Base-by-base conservation (phyloP, 2,113 vertebrate species). In the Nesogale talazaci region DNA sequence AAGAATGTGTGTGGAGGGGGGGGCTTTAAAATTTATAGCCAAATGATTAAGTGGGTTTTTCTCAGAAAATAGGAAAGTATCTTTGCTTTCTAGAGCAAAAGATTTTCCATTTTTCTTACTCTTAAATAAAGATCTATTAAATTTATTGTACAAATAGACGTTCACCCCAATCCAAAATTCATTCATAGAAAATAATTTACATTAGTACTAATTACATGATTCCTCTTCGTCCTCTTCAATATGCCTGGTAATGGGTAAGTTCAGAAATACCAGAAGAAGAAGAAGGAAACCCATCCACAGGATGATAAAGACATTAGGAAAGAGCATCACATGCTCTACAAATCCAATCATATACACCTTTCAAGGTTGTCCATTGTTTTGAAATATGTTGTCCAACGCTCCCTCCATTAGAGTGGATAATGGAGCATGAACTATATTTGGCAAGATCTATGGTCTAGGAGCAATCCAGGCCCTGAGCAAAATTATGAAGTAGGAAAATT, bases 371-470 rank as follows among this genome's bases (percentile, higher is more conserved):
- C 75, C 7, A 0, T 59, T 76, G 75, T 82, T 67, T 4, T 90
- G 75, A 96, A 78, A 88, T 86, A 90, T 9, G 23, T 36, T 67
- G 23, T 74, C 57, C 63, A 70, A 40, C 56, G 57, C 78, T 52
- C 85, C 79, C 75, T 76, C 85, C 82, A 90, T 85, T 75, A 93
- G 79, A 36, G 40, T 67, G 75, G 63, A 85, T 85, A 89, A 89
- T 72, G 69, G 79, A 91, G 57, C 85, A 83, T 76, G 85, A 85
- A 93, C 84, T 75, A 3, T 70, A 46, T 52, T 65, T 91, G 93
- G 82, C 79, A 91, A 96, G 82, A 91, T 89, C 74, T 88, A 69
- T 72, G 88, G 42, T 90, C 52, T 31, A 63, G 31, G 69, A 87
- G 69, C 23, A 91, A 52, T 22, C 25, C 19, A 75, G 56, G 56